phyloP scores from a whole-genome alignment of 1,140 invertebrate species.

The Metopolophium dirhodum region DNA sequence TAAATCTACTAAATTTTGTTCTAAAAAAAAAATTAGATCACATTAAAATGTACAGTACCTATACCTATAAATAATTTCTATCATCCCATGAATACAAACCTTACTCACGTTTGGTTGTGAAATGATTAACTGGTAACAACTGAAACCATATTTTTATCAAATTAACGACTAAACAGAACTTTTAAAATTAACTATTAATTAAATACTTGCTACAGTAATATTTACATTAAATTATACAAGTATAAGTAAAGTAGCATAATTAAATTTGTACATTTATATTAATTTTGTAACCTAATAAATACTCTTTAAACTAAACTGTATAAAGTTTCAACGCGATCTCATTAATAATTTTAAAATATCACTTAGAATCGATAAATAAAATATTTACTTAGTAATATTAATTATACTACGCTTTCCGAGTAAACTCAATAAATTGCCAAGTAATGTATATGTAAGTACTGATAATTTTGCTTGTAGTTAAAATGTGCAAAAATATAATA shows the following conservation, averaged over 20 bases:
- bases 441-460: neutral
- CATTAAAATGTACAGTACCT: neutral
- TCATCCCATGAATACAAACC: neutral
- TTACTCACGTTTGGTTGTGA: neutral
- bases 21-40: neutral
- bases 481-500: neutral
- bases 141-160: neutral
- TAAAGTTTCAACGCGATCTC: neutral
- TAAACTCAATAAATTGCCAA: neutral
- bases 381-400: neutral
- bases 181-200: constrained; percentile 7
- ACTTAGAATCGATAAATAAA: neutral
- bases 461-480: neutral
- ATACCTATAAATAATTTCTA: neutral
- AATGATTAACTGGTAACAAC: neutral
- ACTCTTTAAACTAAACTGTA: neutral
- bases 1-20: too few relatives aligned
- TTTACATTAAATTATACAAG: neutral
- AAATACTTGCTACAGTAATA: neutral
- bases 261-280: neutral
- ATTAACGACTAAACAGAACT: neutral
- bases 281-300: neutral
- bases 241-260: neutral
- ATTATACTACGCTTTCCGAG: neutral
- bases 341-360: neutral